Evolutionary conservation across 2,113 vertebrate genomes (phyloP), one percentile per base, ranked within the genome.

Genomic region (Engystomops pustulosus): DNA sequence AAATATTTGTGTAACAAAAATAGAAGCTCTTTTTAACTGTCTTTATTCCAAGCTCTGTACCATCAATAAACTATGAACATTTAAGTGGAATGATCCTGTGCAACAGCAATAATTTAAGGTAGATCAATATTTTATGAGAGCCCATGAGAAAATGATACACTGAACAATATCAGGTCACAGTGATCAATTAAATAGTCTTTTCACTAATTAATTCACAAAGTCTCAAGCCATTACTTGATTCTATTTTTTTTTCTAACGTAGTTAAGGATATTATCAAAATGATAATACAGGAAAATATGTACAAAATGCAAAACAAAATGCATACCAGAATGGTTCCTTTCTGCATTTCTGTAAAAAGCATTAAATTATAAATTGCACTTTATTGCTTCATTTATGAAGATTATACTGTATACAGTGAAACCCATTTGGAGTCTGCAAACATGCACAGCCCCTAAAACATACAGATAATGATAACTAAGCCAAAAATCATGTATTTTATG

Each of bases 121-220:
- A 58, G 41, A 58, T 78, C 75, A 78, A 78, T 78, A 58, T 78
- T 18, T 25, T 53, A 1, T 49, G 71, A 49, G 75, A 49, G 58
- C 51, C 75, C n/a, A 12, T 17, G 27, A 38, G 51, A 55, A 58
- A 78, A 58, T 55, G 6, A 25, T 58, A 8, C 27, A 55, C 49
- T 77, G 74, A 34, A 36, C 17, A n/a, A 55, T 32, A 77, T 77
- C 30, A 55, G 47, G 47, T 36, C 25, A 55, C 18, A 32, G 11
- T 77, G 47, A 77, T 77, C 32, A 53, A 77, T 77, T n/a, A n/a
- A n/a, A n/a, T 77, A 55, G 49, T 51, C 74, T 32, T 77, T 23
- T 41, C 17, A 55, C n/a, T 53, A 76, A 76, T 77, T 55, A 34
- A 27, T 72, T 47, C 25, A 15, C 70, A 27, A 17, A 45, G 41